These are phyloP conservation scores for Cryptocephalus primarius DNA, from an alignment of 2,888 invertebrate species.

Conservation along the genomic window DNA sequence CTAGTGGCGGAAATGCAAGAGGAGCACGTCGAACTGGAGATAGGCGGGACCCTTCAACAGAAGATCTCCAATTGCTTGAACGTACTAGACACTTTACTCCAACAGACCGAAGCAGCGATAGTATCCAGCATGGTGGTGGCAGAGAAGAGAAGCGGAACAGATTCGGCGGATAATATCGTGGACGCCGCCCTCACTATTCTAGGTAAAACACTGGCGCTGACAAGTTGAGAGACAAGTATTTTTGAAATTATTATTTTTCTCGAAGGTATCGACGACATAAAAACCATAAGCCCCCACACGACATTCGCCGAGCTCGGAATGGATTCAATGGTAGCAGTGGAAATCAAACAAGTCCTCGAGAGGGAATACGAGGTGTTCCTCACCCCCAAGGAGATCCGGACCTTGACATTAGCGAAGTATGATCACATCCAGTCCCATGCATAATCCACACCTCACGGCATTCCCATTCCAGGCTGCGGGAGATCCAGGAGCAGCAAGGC, in stretches of 20 bases:
- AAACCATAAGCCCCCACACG: slow-evolving; percentile 56
- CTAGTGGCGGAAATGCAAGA: slow-evolving; percentile 51
- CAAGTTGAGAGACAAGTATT: no score
- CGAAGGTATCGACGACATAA: slow-evolving; percentile 41
- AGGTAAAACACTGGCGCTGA: slow-evolving; percentile 38
- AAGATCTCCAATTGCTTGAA: slow-evolving; percentile 52
- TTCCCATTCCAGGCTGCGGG: slow-evolving; percentile 36
- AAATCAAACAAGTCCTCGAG: slow-evolving; percentile 87
- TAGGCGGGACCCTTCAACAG: slow-evolving; percentile 56
- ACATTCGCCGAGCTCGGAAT: slow-evolving; percentile 86
- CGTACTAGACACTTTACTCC: slow-evolving; percentile 58
- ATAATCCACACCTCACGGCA: not conserved
- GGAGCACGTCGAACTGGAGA: slow-evolving; percentile 34
- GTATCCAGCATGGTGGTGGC: slow-evolving; percentile 82
- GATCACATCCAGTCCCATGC: not conserved
- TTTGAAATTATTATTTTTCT: no score
- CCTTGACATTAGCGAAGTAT: slow-evolving; percentile 62
- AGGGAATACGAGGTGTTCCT: slow-evolving; percentile 80
- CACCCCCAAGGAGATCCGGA: slow-evolving; percentile 75
- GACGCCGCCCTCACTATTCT: slow-evolving; percentile 54
- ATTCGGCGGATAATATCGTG: slow-evolving; percentile 54
- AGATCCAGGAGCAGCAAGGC: slow-evolving; percentile 36
- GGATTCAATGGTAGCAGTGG: slow-evolving; percentile 95
- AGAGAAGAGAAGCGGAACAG: slow-evolving; percentile 57
- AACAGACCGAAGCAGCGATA: slow-evolving; percentile 47